Base-by-base conservation (phyloP, 2,888 invertebrate genomes). In the Drosophila pseudotalamancana region DNA sequence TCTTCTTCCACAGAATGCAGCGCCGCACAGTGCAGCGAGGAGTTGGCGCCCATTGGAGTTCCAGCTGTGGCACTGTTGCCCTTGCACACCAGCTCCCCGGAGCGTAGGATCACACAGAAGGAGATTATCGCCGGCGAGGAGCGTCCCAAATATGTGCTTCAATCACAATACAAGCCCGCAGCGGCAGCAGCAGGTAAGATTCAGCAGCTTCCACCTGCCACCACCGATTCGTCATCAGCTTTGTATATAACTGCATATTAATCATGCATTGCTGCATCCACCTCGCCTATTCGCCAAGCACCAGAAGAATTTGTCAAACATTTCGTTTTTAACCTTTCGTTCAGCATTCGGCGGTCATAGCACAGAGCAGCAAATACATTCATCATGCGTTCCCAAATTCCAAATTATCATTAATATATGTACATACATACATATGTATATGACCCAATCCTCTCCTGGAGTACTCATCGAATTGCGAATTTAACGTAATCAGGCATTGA, bases 121-220 rank as follows among this genome's bases (percentile, higher is more conserved):
- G 94, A 94, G 89, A 94, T 94, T 63, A 94, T 94, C 2, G 94
- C 94, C 12, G 94, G 94, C 0, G 94, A 94, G 83, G 94, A 94
- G 85, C 90, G 94, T 14, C 94, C 94, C 3, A 92, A 94, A 64
- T 94, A 91, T 72, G 85, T 91, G 25, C 77, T 91, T 16, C 90
- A 90, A 67, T 87, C 91, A 0, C 90, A 90, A 66, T 91, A 89
- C 50, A 90, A 89, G 68, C 88, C 91, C 62, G 86, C 89, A 25
- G 51, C 71, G 11, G 42, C 48, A 25, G n/a, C 57, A 35, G 34
- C 71, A 82, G 82, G 87, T 83, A 69, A 68, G 21, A 6, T n/a
- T 23, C 39, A 21, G 25, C 42, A n/a, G n/a, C n/a, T n/a, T n/a
- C n/a, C n/a, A n/a, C n/a, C n/a, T n/a, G n/a, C n/a, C n/a, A 5